These are phyloP conservation scores for Rhagoletis pomonella DNA, from an alignment of 1,140 invertebrate genomes.

Conservation along the genomic window DNA sequence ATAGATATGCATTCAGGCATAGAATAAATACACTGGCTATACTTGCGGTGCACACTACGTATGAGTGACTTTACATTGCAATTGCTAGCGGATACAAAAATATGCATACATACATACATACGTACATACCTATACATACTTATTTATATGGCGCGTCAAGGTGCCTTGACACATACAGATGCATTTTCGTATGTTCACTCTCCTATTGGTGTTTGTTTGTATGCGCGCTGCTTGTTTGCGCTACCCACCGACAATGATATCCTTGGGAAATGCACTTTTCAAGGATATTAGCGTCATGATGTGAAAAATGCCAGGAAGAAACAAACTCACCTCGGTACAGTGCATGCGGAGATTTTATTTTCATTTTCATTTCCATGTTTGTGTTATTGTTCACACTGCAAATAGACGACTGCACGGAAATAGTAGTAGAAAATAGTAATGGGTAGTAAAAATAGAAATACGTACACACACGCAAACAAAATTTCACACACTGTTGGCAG, in stretches of 20 bases:
- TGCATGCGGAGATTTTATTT: constrained; percentile 9
- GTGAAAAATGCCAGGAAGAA: constrained; percentile 51
- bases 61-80: constrained; percentile 22
- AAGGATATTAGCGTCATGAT: constrained; percentile 68
- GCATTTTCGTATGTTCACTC: no score
- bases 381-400: constrained; percentile 14
- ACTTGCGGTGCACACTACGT: not conserved
- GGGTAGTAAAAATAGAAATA: constrained; percentile 35
- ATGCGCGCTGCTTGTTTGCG: no score
- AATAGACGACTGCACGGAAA: constrained; percentile 5
- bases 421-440: constrained; percentile 31
- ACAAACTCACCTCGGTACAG: not conserved
- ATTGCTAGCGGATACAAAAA: not conserved
- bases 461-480: not conserved
- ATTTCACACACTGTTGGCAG: constrained; percentile 24
- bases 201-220: no score
- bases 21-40: not conserved
- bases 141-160: no score
- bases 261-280: constrained; percentile 69
- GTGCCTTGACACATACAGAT: no score
- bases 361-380: constrained; percentile 21
- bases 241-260: constrained; percentile 57
- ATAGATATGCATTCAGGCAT: no score
- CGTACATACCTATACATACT: no score
- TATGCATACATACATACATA: no score